Percentiles rank a stretch among this genome's conserved stretches.
Evolutionary conservation across 2,113 vertebrate species (phyloP).

Genomic region (Dissostichus mawsoni): DNA sequence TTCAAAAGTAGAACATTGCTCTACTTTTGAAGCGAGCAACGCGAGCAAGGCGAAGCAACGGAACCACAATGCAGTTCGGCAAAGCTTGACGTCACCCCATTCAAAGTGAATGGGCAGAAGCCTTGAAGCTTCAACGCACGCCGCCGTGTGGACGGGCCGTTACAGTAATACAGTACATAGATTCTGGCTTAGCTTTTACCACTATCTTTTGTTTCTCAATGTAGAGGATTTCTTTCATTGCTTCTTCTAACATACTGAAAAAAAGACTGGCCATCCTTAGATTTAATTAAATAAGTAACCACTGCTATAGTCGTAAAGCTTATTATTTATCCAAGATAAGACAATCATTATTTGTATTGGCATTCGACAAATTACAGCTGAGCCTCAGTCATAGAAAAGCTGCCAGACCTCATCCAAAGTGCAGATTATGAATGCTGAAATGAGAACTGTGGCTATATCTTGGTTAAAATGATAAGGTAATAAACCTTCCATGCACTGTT

Average conservation of each 20-base stretch:
- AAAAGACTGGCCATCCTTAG: background rate
- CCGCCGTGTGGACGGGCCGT: too few relatives aligned
- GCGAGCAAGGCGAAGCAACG: too few relatives aligned
- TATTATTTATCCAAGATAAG: constrained; percentile 3
- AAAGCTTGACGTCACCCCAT: too few relatives aligned
- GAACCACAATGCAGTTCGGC: too few relatives aligned
- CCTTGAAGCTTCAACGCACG: too few relatives aligned
- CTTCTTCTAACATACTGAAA: background rate
- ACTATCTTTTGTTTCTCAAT: background rate
- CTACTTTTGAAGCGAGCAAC: too few relatives aligned
- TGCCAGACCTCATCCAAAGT: background rate
- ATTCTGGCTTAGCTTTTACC: background rate
- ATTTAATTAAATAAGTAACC: background rate
- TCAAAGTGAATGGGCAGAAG: too few relatives aligned
- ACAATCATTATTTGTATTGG: constrained; percentile 2
- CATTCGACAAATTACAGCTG: background rate
- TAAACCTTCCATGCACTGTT: background rate
- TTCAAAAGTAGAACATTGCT: too few relatives aligned
- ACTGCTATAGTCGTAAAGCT: background rate
- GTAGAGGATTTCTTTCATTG: background rate
- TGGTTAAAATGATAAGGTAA: background rate
- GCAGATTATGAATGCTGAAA: background rate
- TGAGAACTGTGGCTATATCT: background rate
- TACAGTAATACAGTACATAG: too few relatives aligned
- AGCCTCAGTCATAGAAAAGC: background rate